phyloP scores from a whole-genome alignment of 2,888 invertebrate species.

The Drosophila demipolita region DNA sequence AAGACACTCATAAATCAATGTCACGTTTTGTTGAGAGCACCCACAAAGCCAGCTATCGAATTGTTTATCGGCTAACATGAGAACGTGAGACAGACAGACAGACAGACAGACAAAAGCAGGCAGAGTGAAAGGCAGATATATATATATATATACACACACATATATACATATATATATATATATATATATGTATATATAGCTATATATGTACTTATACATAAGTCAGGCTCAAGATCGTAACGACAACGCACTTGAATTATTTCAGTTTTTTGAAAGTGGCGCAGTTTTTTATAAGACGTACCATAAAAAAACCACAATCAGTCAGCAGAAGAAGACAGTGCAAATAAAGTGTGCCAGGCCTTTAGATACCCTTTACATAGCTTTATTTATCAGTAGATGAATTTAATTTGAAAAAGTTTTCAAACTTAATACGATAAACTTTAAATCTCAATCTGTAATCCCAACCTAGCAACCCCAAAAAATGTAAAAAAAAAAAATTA shows the following conservation, averaged over 20 bases:
- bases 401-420: background rate
- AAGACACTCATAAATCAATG: constrained; percentile 60
- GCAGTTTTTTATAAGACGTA: constrained; percentile 44
- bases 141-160: too few relatives aligned
- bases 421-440: background rate
- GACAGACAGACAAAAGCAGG: constrained; percentile 7
- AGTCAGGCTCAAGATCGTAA: constrained; percentile 46
- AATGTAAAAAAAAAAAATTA: background rate
- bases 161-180: too few relatives aligned
- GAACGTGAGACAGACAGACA: constrained; percentile 35
- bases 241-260: constrained; percentile 76
- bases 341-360: constrained; percentile 6
- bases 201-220: background rate
- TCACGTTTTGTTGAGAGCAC: constrained; percentile 31
- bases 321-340: background rate
- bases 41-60: constrained; percentile 39
- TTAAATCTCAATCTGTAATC: background rate
- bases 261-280: constrained; percentile 54
- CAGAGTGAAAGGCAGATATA: background rate
- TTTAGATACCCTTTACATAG: background rate
- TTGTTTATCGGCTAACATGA: constrained; percentile 36
- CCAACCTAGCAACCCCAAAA: background rate
- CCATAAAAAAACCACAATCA: constrained; percentile 50
- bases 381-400: background rate
- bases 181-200: background rate